Conservation (phyloP, 1,140 invertebrate species). For the Euglossa dilemma region DNA sequence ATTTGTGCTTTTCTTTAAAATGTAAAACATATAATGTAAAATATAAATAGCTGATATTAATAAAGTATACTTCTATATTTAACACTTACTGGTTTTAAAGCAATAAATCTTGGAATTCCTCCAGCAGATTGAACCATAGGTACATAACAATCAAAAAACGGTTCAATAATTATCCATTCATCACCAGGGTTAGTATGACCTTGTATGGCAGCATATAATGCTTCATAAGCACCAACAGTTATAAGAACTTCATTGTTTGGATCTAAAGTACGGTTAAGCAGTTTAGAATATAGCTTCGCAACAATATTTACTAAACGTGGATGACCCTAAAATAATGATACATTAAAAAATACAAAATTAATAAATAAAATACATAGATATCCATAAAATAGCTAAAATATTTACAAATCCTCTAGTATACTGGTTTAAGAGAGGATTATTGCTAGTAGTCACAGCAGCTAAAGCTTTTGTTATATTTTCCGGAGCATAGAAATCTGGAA, state of each 20-base stretch:
- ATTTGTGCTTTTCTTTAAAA: slow-evolving; percentile 77
- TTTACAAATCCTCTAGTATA: slow-evolving; percentile 95
- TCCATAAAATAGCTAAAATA: slow-evolving; percentile 48
- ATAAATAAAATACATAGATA: slow-evolving; percentile 10
- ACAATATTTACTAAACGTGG: slow-evolving; percentile 93
- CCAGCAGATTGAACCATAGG: slow-evolving; percentile 96
- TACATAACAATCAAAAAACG: slow-evolving; percentile 99
- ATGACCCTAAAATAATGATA: slow-evolving; percentile 90
- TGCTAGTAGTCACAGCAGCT: slow-evolving; percentile 85
- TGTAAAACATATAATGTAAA: slow-evolving; percentile 22
- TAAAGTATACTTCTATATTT: background rate
- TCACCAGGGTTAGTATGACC: slow-evolving; percentile 93
- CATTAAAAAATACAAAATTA: slow-evolving; percentile 5
- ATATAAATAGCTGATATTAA: background rate
- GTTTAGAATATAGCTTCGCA: slow-evolving; percentile 91
- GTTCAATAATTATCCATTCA: slow-evolving; percentile 99
- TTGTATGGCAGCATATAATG: slow-evolving; percentile 91
- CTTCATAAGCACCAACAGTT: slow-evolving; percentile 96
- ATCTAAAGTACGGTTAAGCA: slow-evolving; percentile 90
- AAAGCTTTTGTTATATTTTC: slow-evolving; percentile 92
- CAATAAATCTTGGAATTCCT: slow-evolving; percentile 93
- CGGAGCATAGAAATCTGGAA: slow-evolving; percentile 96
- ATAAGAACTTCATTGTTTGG: slow-evolving; percentile 93
- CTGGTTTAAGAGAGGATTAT: slow-evolving; percentile 93
- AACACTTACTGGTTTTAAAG: slow-evolving; percentile 89